phyloP scores from a whole-genome alignment of 2,888 invertebrate species.

The Pachydiplax longipennis region DNA sequence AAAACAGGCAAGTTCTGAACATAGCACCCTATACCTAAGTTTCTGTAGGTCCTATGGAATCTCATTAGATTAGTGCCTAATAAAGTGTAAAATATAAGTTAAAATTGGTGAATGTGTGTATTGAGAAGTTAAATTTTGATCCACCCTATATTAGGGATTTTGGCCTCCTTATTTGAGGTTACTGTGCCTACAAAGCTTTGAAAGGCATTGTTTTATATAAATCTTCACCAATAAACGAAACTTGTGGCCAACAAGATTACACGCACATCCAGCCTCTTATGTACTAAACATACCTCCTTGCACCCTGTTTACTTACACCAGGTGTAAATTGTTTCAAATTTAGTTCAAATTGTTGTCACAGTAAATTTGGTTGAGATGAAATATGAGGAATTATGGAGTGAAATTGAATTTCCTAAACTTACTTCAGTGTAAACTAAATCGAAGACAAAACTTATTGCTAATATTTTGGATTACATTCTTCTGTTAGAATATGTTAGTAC shows the following conservation, averaged over 20 bases:
- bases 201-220: neutral
- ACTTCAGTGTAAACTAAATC: too few relatives aligned
- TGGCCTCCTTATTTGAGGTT: neutral
- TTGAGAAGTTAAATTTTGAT: neutral
- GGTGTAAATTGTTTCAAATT: too few relatives aligned
- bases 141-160: slow-evolving; percentile 31
- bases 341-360: too few relatives aligned
- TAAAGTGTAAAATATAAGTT: neutral
- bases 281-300: neutral
- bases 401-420: too few relatives aligned
- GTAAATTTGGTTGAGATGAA: too few relatives aligned
- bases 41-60: neutral
- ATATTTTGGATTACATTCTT: too few relatives aligned
- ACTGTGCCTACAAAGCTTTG: neutral
- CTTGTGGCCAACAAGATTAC: slow-evolving; percentile 4
- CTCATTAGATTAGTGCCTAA: neutral
- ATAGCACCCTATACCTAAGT: neutral
- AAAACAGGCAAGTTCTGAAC: neutral
- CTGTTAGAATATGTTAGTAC: too few relatives aligned
- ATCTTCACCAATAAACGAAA: neutral
- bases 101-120: neutral
- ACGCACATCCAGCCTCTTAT: slow-evolving; percentile 24
- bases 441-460: too few relatives aligned
- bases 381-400: too few relatives aligned
- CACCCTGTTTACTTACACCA: neutral